Conservation (phyloP, 2,113 vertebrate species). For the Gambusia holbrooki region DNA sequence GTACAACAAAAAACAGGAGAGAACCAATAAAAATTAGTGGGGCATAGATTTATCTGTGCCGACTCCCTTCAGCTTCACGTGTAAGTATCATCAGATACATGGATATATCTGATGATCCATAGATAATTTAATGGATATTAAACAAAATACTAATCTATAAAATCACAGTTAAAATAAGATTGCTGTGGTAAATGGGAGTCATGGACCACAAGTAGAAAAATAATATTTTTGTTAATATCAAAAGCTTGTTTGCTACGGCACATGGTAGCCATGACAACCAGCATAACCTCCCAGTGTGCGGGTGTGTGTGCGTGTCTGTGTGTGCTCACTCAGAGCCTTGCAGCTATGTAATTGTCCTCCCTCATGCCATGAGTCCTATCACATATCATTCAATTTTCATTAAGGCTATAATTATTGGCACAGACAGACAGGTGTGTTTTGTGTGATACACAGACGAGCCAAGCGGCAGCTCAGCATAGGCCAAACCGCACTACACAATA, state of each 20-base stretch:
- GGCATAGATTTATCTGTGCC: too few relatives aligned
- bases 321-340: too few relatives aligned
- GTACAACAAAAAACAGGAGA: too few relatives aligned
- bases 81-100: too few relatives aligned
- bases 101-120: too few relatives aligned
- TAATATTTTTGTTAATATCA: conserved; percentile 22
- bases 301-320: neutral
- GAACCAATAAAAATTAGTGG: too few relatives aligned
- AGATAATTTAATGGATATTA: too few relatives aligned
- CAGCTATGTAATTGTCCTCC: too few relatives aligned
- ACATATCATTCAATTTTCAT: too few relatives aligned
- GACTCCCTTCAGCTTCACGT: too few relatives aligned
- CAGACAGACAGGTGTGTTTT: neutral
- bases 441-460: neutral
- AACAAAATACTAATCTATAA: neutral
- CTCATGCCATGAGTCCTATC: too few relatives aligned
- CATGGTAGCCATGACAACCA: conserved; percentile 63
- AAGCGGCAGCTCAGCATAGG: neutral
- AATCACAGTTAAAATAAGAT: neutral
- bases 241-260: conserved; percentile 34
- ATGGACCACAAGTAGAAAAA: conserved; percentile 21
- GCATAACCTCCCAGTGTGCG: conserved; percentile 10
- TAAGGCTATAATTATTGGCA: neutral
- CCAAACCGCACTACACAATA: neutral
- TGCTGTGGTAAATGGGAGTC: neutral